A percentile compares a stretch with the other conserved stretches of the same genome.
Evolutionary conservation across 2,113 vertebrate genomes (phyloP).

Genomic region (Dasyprocta punctata): DNA sequence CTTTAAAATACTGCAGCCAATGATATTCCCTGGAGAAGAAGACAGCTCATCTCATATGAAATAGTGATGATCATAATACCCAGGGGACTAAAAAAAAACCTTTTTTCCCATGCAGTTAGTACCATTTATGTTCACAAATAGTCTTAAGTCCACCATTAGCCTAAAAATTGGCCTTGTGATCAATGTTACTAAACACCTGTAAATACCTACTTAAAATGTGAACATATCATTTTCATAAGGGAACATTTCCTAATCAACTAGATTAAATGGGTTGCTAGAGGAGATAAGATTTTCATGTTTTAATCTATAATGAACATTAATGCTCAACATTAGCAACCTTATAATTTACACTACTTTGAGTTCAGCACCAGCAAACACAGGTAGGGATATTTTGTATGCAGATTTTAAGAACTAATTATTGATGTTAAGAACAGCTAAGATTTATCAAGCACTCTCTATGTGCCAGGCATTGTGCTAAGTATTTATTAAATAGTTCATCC

Average conservation of each 20-base stretch:
- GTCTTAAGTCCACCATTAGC: background rate
- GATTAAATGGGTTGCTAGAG: slow-evolving; percentile 47
- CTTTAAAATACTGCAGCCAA: slow-evolving; percentile 14
- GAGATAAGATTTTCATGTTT: slow-evolving; percentile 61
- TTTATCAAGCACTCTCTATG: background rate
- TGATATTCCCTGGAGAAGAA: background rate
- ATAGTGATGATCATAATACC: background rate
- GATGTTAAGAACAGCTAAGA: slow-evolving; percentile 15
- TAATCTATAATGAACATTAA: slow-evolving; percentile 70
- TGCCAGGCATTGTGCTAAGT: slow-evolving; percentile 24
- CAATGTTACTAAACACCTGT: background rate
- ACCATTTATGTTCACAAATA: background rate
- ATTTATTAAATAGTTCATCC: background rate
- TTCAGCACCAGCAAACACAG: slow-evolving; percentile 43
- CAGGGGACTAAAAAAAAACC: background rate
- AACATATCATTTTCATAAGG: slow-evolving; percentile 26
- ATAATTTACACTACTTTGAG: slow-evolving; percentile 58
- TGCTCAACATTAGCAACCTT: slow-evolving; percentile 48
- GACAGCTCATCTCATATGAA: background rate
- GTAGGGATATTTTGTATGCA: slow-evolving; percentile 1
- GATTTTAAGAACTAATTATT: slow-evolving; percentile 57
- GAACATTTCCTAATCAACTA: slow-evolving; percentile 52
- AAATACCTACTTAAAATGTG: background rate
- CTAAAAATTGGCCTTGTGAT: background rate
- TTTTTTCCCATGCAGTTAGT: background rate